phyloP scores from a whole-genome alignment of 2,113 vertebrate species.

The Xiphophorus hellerii region DNA sequence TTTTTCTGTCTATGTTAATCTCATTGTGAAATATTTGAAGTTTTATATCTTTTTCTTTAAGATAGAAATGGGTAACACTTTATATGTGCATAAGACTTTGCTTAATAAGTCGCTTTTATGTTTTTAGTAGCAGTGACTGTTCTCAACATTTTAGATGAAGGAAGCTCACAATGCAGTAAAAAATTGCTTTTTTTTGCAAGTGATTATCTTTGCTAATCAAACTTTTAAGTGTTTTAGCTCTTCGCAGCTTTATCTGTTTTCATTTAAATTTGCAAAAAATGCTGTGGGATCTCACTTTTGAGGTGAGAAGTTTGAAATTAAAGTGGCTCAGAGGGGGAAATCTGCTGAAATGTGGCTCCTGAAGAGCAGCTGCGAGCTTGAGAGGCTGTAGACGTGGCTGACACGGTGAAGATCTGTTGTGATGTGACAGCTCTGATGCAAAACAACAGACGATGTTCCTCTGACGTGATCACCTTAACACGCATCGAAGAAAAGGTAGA shows the following conservation, averaged over 20 bases:
- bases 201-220: not conserved
- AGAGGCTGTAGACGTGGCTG: conserved; percentile 30
- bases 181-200: not conserved
- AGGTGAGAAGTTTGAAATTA: conserved; percentile 13
- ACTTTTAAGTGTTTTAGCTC: not conserved
- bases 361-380: conserved; percentile 46
- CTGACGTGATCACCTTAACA: conserved; percentile 63
- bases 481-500: not conserved
- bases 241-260: not conserved
- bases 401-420: conserved; percentile 44
- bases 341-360: conserved; percentile 27
- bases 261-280: not conserved
- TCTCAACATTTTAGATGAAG: not conserved
- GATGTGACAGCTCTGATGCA: conserved; percentile 66
- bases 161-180: not conserved
- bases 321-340: conserved; percentile 12
- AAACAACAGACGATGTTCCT: conserved; percentile 42
- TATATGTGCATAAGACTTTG: no score
- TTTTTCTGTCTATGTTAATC: no score
- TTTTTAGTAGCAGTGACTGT: no score
- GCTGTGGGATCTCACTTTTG: not conserved
- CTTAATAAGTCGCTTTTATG: no score
- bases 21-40: no score
- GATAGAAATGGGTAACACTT: no score
- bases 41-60: no score